Percentiles rank a stretch among this genome's conserved stretches.
Evolutionary conservation across 2,888 invertebrate genomes (phyloP).

Genomic region (Nomada lathburiana): DNA sequence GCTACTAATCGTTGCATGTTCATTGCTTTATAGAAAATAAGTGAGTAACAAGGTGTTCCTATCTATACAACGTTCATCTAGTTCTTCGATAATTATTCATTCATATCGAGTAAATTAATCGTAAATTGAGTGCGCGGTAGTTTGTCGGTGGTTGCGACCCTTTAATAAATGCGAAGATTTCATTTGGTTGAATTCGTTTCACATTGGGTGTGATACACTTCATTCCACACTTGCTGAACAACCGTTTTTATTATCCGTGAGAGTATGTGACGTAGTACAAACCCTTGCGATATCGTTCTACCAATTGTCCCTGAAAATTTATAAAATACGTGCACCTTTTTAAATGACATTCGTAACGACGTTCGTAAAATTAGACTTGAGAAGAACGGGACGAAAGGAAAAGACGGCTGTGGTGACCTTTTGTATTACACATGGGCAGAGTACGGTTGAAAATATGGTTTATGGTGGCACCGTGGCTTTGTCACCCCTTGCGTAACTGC

Average conservation of each 20-base stretch:
- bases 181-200: conserved; percentile 16
- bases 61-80: not conserved
- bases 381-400: not conserved
- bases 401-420: conserved; percentile 6
- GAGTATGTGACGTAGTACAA: too few relatives aligned
- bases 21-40: conserved; percentile 21
- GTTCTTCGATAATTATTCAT: not conserved
- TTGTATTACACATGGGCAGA: conserved; percentile 13
- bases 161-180: conserved; percentile 5
- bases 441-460: conserved; percentile 45
- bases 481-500: conserved; percentile 57
- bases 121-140: not conserved
- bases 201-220: not conserved
- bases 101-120: conserved; percentile 12
- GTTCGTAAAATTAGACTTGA: not conserved
- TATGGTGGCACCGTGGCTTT: conserved; percentile 56
- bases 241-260: not conserved
- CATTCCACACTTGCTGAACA: not conserved
- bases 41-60: not conserved
- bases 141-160: not conserved
- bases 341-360: too few relatives aligned
- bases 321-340: too few relatives aligned
- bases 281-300: too few relatives aligned
- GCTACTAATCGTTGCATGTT: conserved; percentile 3
- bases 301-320: too few relatives aligned